A percentile compares a stretch with the other conserved stretches of the same genome.
Conservation (phyloP, 2,797 vertebrate genomes). For the Leucoraja ocellata region DNA sequence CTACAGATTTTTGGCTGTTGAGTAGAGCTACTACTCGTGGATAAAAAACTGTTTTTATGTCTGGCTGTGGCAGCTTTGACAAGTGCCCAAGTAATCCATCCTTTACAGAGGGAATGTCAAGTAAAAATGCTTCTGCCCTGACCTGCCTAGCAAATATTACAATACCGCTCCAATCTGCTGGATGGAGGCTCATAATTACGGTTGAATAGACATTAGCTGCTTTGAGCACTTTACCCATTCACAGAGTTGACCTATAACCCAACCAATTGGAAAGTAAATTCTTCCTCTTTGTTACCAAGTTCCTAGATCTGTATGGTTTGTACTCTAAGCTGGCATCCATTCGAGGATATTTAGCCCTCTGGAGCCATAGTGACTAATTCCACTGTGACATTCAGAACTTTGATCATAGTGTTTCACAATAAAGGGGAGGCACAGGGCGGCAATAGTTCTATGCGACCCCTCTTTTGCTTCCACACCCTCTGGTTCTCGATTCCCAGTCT, state of each 20-base stretch:
- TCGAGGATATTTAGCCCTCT: neutral
- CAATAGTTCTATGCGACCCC: too few species aligned
- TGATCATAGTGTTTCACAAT: neutral
- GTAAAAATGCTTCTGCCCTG: neutral
- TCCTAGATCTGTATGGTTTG: neutral
- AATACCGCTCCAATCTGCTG: slow-evolving; percentile 35
- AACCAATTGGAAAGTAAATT: neutral
- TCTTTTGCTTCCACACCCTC: too few species aligned
- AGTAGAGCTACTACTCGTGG: too few species aligned
- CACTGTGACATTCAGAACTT: neutral
- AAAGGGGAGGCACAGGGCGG: neutral
- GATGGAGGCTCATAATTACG: slow-evolving; percentile 29
- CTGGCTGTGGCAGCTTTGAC: too few species aligned
- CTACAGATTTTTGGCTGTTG: too few species aligned
- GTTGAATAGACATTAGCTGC: neutral
- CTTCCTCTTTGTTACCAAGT: neutral
- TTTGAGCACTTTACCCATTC: slow-evolving; percentile 7
- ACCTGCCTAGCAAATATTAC: slow-evolving; percentile 41
- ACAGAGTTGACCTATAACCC: neutral
- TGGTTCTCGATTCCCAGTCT: too few species aligned
- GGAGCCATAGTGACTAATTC: neutral
- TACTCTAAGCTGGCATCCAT: neutral
- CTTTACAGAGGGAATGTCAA: neutral
- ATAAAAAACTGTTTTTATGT: too few species aligned
- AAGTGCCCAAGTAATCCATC: neutral